Base-by-base conservation (phyloP, 1,140 invertebrate species). In the Ditylenchus dipsaci region DNA sequence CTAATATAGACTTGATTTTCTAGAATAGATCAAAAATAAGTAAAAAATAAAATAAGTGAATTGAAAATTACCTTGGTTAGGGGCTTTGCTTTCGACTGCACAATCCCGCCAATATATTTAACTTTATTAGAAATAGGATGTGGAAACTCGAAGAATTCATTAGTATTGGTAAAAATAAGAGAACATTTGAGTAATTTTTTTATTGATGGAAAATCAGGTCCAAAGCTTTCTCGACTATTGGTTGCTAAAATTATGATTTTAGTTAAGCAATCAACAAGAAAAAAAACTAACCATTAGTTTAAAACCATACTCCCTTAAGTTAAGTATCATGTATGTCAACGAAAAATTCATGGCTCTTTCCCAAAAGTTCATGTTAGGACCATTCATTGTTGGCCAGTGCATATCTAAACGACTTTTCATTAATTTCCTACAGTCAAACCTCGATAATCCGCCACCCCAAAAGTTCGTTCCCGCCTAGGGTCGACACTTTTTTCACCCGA, bases 41-140 rank as follows among this genome's bases (percentile, higher is more conserved):
- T 49, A 57, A 1, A 70, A 33, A 3, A 1, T 17, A 30, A 26
- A 62, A 65, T 9, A 30, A 1, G 19, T 43, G 23, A 19, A 19
- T n/a, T n/a, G n/a, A n/a, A n/a, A 15, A 1, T 19, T 3, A 33
- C 23, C 1, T 8, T 27, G 19, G 53, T 33, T 27, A 27, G 23
- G 38, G 26, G n/a, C 26, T 43, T 59, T 13, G n/a, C 29, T 27
- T 33, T 19, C 29, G 33, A 43, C n/a, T 43, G 63, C n/a, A 57
- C 56, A 68, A 76, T 69, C 9, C 77, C 77, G 15, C 76, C 76
- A 69, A 77, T 73, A 49, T 77, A 72, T 53, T 76, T 49, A 45
- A 76, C 33, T 63, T 77, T 77, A 33, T 72, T 66, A 43, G 61
- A 61, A 17, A 70, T 74, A 43, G 76, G 76, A 3, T 73, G 53